Conservation (phyloP, 2,888 invertebrate species). For the Eupithecia dodoneata region DNA sequence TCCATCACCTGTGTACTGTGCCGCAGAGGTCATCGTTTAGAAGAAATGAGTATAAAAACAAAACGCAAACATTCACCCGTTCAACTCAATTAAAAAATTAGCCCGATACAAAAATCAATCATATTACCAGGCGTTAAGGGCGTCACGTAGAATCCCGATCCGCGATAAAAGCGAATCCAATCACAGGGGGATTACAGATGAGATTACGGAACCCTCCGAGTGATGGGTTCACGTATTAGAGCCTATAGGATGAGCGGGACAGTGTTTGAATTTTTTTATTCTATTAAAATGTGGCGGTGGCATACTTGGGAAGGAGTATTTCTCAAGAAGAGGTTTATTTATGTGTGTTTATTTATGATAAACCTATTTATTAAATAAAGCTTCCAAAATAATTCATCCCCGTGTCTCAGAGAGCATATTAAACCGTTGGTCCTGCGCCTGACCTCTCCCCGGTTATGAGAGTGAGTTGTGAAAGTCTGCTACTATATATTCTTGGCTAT, state of each 20-base stretch:
- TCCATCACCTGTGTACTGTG: neutral
- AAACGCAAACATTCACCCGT: neutral
- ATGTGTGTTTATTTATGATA: neutral
- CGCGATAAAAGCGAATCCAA: slow-evolving; percentile 72
- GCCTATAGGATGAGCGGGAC: slow-evolving; percentile 6
- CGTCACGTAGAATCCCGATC: slow-evolving; percentile 43
- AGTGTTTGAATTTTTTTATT: slow-evolving; percentile 5
- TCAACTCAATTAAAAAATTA: neutral
- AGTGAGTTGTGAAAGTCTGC: no score
- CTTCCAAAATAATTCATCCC: neutral
- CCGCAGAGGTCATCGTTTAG: neutral
- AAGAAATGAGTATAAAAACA: neutral
- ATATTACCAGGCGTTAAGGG: slow-evolving; percentile 16
- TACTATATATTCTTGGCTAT: no score
- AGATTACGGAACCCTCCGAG: slow-evolving; percentile 66
- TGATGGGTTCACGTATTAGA: slow-evolving; percentile 65
- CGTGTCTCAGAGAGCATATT: neutral
- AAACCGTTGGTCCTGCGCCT: neutral
- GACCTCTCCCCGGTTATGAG: no score
- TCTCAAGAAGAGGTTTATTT: neutral
- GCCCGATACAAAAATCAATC: slow-evolving; percentile 7
- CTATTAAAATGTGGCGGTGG: slow-evolving; percentile 6
- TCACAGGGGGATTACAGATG: slow-evolving; percentile 65
- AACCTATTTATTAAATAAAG: neutral
- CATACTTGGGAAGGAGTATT: neutral